Evolutionary conservation across 2,888 invertebrate species (phyloP), one percentile per base, ranked within the genome.

Genomic region (Thecophora atra): DNA sequence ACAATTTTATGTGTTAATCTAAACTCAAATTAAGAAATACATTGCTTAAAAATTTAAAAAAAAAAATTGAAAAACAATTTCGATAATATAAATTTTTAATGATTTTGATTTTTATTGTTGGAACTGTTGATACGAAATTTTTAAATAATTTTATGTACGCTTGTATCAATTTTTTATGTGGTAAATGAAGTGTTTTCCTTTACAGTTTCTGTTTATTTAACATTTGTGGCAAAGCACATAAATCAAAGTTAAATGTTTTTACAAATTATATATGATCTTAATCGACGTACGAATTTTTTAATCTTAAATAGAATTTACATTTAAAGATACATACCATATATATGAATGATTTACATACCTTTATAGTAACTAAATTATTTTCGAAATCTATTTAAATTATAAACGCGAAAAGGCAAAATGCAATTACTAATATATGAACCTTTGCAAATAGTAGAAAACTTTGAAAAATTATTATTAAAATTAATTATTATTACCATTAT

Each of bases 381-480:
- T n/a, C 15, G 47, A 28, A 69, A 54, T 42, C 68, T 28, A 19
- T 66, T 54, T 30, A 37, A 37, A 54, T 66, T 11, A 54, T 28
- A 67, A 37, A 19, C 37, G 37, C 37, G 26, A 65, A 13, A 66
- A 66, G 47, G 42, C 65, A 60, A 66, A 68, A 75, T 44, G 68
- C 60, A 75, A 70, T 52, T 37, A 37, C 11, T 37, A 37, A 11
- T 8, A 37, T 8, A 37, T 6, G 11, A 37, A 37, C 6, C 72
- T 73, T 75, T 73, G 72, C 73, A 75, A 47, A 47, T n/a, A 15
- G 11, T 17, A 17, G 17, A 47, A 47, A 47, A 13, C 44, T 47
- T 11, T 37, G 1, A 37, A 1, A 37, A 37, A 37, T 37, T 2
- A 37, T 37, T 37, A 37, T 37, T 37, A 37, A 1, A 37, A 37